Conservation (phyloP, 2,888 invertebrate species). For the Synanthedon tipuliformis region DNA sequence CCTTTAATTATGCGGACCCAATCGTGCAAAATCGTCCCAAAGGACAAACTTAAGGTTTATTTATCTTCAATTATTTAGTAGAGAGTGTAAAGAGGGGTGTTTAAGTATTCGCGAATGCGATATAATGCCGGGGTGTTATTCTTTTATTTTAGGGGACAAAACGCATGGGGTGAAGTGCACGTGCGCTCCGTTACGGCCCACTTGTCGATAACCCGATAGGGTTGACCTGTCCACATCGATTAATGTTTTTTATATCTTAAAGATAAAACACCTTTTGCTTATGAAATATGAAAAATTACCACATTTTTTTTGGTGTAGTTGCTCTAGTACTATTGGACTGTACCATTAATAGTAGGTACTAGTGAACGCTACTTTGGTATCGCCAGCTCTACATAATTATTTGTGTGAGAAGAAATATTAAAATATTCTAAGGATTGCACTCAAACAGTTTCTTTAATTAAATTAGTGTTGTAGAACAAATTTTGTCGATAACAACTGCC, state of each 20-base stretch:
- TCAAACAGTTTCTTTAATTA: no score
- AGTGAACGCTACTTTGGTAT: no score
- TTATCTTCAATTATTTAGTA: slow-evolving; percentile 52
- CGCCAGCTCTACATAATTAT: no score
- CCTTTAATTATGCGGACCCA: slow-evolving; percentile 21
- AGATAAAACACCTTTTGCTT: neutral
- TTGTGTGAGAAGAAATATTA: no score
- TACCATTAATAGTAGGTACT: no score
- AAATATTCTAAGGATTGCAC: no score
- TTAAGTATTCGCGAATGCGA: slow-evolving; percentile 45
- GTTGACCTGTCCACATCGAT: slow-evolving; percentile 45
- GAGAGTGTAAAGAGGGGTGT: slow-evolving; percentile 27
- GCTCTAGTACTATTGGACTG: no score
- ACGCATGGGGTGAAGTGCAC: slow-evolving; percentile 31
- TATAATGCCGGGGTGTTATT: slow-evolving; percentile 40
- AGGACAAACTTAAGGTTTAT: slow-evolving; percentile 42
- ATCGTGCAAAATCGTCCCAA: slow-evolving; percentile 17
- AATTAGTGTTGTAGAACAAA: no score
- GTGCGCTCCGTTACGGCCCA: slow-evolving; percentile 49
- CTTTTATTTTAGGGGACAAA: slow-evolving; percentile 16
- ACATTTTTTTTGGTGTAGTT: no score
- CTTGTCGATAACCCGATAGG: slow-evolving; percentile 31
- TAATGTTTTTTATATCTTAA: slow-evolving; percentile 1
- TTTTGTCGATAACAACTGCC: neutral
- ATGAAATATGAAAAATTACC: neutral